Conservation (phyloP, 2,113 vertebrate species). For the Oceanites oceanicus region DNA sequence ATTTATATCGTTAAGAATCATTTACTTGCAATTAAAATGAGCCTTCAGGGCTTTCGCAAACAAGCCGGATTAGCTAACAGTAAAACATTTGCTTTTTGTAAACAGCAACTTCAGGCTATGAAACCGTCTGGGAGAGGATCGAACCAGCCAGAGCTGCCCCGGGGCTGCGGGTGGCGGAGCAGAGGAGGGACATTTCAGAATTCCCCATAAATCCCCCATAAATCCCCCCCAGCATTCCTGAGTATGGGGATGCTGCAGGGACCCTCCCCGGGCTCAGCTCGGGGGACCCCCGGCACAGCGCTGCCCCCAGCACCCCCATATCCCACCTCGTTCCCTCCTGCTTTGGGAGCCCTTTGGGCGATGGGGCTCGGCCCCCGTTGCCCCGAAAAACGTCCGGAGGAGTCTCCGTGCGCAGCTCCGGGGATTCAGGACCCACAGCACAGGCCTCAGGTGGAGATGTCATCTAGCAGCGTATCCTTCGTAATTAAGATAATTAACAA, state of each 20-base stretch:
- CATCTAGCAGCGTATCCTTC: neutral
- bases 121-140: neutral
- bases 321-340: neutral
- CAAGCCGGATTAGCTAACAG: slow-evolving; percentile 61
- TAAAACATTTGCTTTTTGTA: slow-evolving; percentile 62
- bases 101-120: slow-evolving; percentile 48
- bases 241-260: fast-evolving
- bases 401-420: fast-evolving
- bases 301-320: neutral
- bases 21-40: slow-evolving; percentile 73
- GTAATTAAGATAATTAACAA: slow-evolving; percentile 18
- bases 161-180: neutral
- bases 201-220: neutral
- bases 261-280: fast-evolving
- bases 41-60: slow-evolving; percentile 66
- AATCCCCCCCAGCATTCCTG: fast-evolving
- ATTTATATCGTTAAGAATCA: slow-evolving; percentile 72
- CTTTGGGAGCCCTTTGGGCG: neutral
- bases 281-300: fast-evolving
- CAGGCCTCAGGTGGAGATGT: neutral
- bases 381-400: fast-evolving
- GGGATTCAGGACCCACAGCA: neutral
- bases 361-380: neutral
- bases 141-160: neutral
- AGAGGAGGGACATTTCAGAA: neutral